These are phyloP conservation scores for Enchytraeus crypticus DNA, from an alignment of 2,888 invertebrate genomes.

Conservation along the genomic window DNA sequence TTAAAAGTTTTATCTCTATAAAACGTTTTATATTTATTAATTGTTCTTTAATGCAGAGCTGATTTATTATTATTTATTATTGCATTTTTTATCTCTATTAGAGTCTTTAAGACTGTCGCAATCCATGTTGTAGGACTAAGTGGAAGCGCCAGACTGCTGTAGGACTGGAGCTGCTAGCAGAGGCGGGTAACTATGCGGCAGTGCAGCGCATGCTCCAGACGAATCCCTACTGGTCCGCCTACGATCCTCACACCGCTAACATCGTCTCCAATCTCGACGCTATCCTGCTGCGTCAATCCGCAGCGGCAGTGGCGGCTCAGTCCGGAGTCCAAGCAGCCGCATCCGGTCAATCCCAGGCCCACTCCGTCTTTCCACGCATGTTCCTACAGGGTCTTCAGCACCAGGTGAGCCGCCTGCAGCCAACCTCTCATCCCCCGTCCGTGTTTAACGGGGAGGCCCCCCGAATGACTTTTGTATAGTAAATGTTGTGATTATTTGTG, in stretches of 20 bases:
- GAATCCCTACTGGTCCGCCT: constrained; percentile 49
- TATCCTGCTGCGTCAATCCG: constrained; percentile 31
- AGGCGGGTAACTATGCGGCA: constrained; percentile 96
- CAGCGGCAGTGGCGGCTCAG: constrained; percentile 22
- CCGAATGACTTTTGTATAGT: not conserved
- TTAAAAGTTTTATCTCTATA: too few relatives aligned
- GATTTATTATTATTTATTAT: too few relatives aligned
- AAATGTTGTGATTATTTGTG: too few relatives aligned
- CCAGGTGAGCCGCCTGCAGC: constrained; percentile 20
- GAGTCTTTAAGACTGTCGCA: too few relatives aligned
- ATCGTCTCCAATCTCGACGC: constrained; percentile 32
- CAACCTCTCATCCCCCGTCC: not conserved
- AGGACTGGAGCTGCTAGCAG: constrained; percentile 87
- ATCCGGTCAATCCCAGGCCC: not conserved
- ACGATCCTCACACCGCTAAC: constrained; percentile 38
- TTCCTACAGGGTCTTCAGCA: constrained; percentile 31
- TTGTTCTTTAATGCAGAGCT: too few relatives aligned
- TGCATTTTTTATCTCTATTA: too few relatives aligned
- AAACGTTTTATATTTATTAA: too few relatives aligned
- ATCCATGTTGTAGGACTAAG: constrained; percentile 77
- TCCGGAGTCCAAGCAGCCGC: not conserved
- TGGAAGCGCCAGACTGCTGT: constrained; percentile 99
- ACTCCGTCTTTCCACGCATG: constrained; percentile 41
- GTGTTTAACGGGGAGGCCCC: not conserved
- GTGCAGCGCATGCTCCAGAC: constrained; percentile 70